These are phyloP conservation scores for Melierax canorus DNA, from an alignment of 2,113 vertebrate genomes.

Conservation along the genomic window DNA sequence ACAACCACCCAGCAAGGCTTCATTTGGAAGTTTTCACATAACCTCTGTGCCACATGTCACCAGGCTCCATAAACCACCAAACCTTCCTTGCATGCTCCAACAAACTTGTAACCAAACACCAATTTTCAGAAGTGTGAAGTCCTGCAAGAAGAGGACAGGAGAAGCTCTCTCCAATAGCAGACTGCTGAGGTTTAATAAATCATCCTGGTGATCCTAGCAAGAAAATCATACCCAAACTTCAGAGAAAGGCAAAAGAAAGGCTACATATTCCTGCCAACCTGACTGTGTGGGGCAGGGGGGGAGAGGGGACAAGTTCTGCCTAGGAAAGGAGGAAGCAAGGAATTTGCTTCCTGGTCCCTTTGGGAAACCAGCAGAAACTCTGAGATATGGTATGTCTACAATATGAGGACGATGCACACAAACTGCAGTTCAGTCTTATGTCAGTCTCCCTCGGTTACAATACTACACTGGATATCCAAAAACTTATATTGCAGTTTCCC, in stretches of 20 bases:
- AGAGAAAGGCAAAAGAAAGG: not conserved
- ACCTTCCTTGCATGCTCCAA: not conserved
- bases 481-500: not conserved
- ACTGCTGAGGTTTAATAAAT: not conserved
- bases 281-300: rapidly evolving
- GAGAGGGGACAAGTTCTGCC: not conserved
- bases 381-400: not conserved
- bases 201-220: not conserved
- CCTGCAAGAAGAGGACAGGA: not conserved
- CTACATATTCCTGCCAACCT: not conserved
- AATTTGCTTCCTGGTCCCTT: not conserved
- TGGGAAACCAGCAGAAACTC: not conserved
- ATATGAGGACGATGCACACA: not conserved
- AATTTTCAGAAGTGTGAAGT: not conserved
- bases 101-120: not conserved
- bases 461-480: not conserved
- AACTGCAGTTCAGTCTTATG: not conserved
- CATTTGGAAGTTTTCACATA: not conserved
- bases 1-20: not conserved
- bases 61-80: not conserved
- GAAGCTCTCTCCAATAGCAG: not conserved
- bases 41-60: not conserved
- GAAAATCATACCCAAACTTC: not conserved
- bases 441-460: not conserved
- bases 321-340: not conserved